Percentiles rank a stretch among this genome's conserved stretches.
Conservation (phyloP, 2,113 vertebrate species). For the Cynocephalus volans region DNA sequence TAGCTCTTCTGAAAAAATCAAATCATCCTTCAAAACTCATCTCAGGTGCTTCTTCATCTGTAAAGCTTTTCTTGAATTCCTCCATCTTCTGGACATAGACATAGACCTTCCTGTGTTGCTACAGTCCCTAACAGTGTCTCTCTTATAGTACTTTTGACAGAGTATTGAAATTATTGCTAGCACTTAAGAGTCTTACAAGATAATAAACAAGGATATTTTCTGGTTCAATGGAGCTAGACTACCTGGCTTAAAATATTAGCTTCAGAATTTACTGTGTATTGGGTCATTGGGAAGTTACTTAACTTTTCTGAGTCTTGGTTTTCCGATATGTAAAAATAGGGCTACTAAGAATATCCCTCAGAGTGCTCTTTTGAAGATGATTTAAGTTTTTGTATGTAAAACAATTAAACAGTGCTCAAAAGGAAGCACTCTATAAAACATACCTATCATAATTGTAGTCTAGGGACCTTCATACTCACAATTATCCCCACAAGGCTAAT, state of each 20-base stretch:
- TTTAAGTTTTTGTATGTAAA: not conserved
- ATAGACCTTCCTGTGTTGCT: not conserved
- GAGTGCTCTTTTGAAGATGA: not conserved
- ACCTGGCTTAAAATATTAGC: not conserved
- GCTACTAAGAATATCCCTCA: not conserved
- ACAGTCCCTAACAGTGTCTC: not conserved
- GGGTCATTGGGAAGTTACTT: not conserved
- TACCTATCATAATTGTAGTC: not conserved
- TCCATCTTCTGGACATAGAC: not conserved
- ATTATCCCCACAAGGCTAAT: not conserved
- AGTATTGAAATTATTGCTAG: not conserved
- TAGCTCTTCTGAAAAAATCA: not conserved
- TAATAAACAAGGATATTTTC: not conserved
- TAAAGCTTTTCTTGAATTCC: not conserved
- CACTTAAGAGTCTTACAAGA: not conserved
- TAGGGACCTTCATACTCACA: not conserved
- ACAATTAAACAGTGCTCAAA: not conserved
- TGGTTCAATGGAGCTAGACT: not conserved
- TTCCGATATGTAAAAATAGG: not conserved
- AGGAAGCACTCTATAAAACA: not conserved
- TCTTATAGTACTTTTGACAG: not conserved
- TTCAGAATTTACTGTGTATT: not conserved
- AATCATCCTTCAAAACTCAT: not conserved
- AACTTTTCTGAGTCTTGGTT: not conserved
- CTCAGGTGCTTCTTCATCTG: not conserved